phyloP scores from a whole-genome alignment of 1,140 invertebrate genomes.

The Bombus haemorrhoidalis region DNA sequence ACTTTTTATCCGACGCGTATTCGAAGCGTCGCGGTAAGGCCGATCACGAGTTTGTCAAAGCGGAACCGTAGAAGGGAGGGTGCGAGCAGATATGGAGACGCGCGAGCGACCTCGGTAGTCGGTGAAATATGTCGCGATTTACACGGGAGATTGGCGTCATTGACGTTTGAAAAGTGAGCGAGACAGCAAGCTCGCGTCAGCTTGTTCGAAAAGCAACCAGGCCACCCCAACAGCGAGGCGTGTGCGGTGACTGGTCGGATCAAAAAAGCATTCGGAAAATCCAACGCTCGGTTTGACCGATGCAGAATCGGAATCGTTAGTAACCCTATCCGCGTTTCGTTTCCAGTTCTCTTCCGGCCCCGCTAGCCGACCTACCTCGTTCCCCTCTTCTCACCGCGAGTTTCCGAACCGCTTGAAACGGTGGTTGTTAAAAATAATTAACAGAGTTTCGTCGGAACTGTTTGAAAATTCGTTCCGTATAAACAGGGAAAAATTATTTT shows the following conservation, averaged over 20 bases:
- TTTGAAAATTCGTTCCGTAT: background rate
- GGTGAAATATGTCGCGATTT: conserved; percentile 83
- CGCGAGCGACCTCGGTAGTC: conserved; percentile 54
- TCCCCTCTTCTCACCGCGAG: conserved; percentile 6
- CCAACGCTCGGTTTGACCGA: conserved; percentile 71
- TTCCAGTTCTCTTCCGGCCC: background rate
- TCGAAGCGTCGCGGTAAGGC: conserved; percentile 43
- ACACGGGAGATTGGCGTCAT: conserved; percentile 82
- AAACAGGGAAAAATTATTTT: background rate
- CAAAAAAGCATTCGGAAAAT: conserved; percentile 81
- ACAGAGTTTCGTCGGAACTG: background rate
- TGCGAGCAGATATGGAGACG: background rate
- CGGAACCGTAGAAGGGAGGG: background rate
- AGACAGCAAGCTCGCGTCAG: conserved; percentile 7
- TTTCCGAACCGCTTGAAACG: conserved; percentile 41
- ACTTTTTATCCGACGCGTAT: conserved; percentile 63
- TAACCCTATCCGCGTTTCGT: conserved; percentile 25
- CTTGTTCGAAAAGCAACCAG: conserved; percentile 34
- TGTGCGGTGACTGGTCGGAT: conserved; percentile 69
- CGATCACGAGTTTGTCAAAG: conserved; percentile 7
- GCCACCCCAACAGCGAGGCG: conserved; percentile 17
- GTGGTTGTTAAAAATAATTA: conserved; percentile 49
- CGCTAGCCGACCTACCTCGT: background rate
- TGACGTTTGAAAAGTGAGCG: conserved; percentile 78
- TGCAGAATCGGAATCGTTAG: conserved; percentile 75